Conservation (phyloP, 2,113 vertebrate species). For the Forbesichthys papilliferus region DNA sequence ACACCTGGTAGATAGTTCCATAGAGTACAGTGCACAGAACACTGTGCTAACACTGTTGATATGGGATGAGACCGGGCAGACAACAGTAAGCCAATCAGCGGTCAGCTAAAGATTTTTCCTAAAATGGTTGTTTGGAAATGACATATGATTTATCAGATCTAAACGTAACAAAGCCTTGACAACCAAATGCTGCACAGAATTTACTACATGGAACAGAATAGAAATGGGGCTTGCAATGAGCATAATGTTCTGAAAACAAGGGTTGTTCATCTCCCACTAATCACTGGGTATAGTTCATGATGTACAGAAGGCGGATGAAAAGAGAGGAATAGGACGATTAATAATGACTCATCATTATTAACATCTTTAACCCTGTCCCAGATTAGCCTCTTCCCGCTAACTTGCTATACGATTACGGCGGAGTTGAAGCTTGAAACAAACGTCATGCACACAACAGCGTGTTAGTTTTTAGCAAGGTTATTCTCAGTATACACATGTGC, state of each 20-base stretch:
- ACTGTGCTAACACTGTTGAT: too few species aligned
- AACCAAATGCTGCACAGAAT: neutral
- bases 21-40: too few species aligned
- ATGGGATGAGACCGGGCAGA: neutral
- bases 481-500: too few species aligned
- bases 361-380: constrained; percentile 3
- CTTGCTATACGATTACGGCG: constrained; percentile 22
- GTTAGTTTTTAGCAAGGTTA: too few species aligned
- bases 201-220: neutral
- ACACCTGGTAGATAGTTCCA: too few species aligned
- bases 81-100: too few species aligned
- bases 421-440: neutral
- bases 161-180: neutral
- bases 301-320: neutral
- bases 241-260: neutral
- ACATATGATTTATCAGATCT: neutral
- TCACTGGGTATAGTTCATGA: constrained; percentile 1
- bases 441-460: too few species aligned
- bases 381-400: constrained; percentile 26
- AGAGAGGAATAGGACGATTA: constrained; percentile 2
- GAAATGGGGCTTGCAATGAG: neutral
- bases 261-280: neutral
- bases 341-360: too few species aligned
- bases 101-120: too few species aligned
- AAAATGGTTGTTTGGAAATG: too few species aligned